Conservation (phyloP, 1,140 invertebrate species). For the Linepithema humile region DNA sequence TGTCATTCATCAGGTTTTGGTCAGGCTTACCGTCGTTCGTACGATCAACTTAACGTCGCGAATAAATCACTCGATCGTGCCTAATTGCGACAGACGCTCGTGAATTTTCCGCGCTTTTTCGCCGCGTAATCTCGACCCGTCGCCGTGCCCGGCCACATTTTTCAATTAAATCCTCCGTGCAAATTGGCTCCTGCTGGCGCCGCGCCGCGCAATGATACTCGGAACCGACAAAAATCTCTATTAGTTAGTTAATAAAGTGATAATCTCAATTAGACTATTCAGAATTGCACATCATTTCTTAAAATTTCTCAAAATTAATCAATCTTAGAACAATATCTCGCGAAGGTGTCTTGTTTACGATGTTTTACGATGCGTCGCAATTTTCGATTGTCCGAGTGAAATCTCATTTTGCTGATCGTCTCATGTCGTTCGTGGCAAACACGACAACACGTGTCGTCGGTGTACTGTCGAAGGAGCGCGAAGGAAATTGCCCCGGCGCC, state of each 20-base stretch:
- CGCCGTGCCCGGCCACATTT: slow-evolving; percentile 60
- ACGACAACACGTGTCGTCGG: neutral
- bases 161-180: slow-evolving; percentile 73
- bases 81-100: slow-evolving; percentile 9
- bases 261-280: neutral
- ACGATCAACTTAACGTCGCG: slow-evolving; percentile 5
- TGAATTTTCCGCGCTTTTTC: slow-evolving; percentile 56
- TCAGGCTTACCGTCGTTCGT: neutral
- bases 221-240: neutral
- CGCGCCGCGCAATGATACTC: neutral
- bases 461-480: slow-evolving; percentile 41
- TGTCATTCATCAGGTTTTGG: neutral
- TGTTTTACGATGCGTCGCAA: neutral
- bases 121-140: slow-evolving; percentile 61
- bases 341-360: neutral
- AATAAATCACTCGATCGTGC: slow-evolving; percentile 51
- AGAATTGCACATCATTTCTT: neutral
- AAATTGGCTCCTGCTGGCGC: slow-evolving; percentile 63
- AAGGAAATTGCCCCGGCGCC: slow-evolving; percentile 59
- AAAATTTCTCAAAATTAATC: too few species aligned
- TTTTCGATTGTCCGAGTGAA: slow-evolving; percentile 56
- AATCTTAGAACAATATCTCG: neutral
- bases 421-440: neutral
- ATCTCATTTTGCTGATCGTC: slow-evolving; percentile 64
- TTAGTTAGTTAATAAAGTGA: slow-evolving; percentile 34